A percentile compares a stretch with the other conserved stretches of the same genome.
Conservation (phyloP, 2,113 vertebrate genomes). For the Sturnira hondurensis region DNA sequence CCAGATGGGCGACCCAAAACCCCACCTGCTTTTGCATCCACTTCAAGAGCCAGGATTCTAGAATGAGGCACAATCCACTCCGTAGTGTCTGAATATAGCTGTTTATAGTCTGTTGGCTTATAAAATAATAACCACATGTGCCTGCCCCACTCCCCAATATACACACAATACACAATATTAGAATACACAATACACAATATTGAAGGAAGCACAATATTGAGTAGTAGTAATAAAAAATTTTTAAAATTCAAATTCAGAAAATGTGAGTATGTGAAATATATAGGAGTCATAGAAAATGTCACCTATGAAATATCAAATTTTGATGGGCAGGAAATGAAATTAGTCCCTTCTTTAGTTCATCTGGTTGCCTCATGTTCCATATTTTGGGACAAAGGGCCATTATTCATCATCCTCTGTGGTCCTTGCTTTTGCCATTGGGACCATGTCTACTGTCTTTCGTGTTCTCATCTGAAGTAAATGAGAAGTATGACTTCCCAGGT, state of each 20-base stretch:
- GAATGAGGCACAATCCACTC: background rate
- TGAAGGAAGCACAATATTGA: background rate
- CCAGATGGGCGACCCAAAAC: background rate
- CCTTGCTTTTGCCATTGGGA: background rate
- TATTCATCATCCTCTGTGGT: background rate
- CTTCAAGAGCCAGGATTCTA: background rate
- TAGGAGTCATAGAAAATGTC: background rate
- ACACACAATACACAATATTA: background rate
- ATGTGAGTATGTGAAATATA: background rate
- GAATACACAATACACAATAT: background rate
- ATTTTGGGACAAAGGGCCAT: background rate
- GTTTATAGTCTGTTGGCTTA: background rate
- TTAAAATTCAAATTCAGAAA: background rate
- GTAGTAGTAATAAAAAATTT: background rate
- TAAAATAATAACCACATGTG: background rate
- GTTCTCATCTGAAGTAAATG: background rate
- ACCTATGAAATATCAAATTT: background rate
- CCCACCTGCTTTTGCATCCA: background rate
- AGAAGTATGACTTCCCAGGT: background rate
- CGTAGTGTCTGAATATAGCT: background rate
- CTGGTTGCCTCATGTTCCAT: background rate
- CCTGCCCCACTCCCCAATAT: background rate
- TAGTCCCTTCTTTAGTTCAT: background rate
- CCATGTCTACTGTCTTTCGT: background rate
- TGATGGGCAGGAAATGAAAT: background rate